Evolutionary conservation across 2,113 vertebrate genomes (phyloP).

Genomic region (Sminthopsis crassicaudata): DNA sequence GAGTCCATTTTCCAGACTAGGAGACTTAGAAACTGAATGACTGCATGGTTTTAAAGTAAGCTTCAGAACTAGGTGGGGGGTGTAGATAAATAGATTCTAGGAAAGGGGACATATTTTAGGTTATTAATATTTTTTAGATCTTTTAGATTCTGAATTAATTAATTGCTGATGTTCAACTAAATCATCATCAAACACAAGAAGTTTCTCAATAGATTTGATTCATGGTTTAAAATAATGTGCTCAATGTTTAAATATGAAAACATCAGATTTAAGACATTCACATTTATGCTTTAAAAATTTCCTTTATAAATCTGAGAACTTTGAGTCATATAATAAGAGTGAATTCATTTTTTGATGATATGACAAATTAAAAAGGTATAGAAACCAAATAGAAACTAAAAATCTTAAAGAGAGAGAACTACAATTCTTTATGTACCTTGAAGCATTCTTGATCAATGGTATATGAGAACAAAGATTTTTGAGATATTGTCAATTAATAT

Average conservation of each 20-base stretch:
- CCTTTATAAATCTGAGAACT: neutral
- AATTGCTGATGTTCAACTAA: neutral
- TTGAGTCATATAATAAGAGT: neutral
- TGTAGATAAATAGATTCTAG: neutral
- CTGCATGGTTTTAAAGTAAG: neutral
- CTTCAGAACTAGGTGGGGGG: neutral
- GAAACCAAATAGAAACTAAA: constrained; percentile 42
- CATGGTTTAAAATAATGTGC: neutral
- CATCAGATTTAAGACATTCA: neutral
- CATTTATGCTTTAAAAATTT: neutral
- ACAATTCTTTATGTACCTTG: neutral
- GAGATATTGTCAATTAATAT: neutral
- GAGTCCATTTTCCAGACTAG: neutral
- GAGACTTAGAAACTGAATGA: neutral
- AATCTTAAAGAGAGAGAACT: constrained; percentile 37
- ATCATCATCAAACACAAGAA: neutral
- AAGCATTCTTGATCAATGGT: neutral
- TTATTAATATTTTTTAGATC: constrained; percentile 9
- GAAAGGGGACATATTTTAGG: neutral
- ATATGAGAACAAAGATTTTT: neutral
- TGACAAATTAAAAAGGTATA: constrained; percentile 13
- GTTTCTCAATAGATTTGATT: neutral
- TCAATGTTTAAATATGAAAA: neutral
- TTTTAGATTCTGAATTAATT: no score
- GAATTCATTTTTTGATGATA: neutral